Evolutionary conservation across 1,140 invertebrate genomes (phyloP).

Genomic region (Zaprionus taronus): DNA sequence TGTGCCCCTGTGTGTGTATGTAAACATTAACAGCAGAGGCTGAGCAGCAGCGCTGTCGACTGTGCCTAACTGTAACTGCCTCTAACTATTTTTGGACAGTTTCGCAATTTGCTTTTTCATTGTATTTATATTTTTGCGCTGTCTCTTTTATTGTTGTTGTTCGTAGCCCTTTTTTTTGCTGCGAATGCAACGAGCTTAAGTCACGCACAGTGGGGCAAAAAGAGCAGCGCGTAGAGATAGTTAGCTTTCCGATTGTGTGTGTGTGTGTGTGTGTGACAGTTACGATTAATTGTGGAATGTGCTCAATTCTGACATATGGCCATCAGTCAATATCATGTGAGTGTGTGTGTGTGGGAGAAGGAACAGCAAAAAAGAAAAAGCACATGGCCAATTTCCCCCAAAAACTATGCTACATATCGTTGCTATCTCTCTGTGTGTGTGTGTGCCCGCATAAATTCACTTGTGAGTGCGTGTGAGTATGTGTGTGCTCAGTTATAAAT

Average conservation of each 20-base stretch:
- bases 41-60: constrained; percentile 14
- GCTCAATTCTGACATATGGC: constrained; percentile 72
- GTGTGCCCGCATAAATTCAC: constrained; percentile 45
- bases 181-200: constrained; percentile 54
- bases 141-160: constrained; percentile 21
- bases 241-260: background rate
- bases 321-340: constrained; percentile 65
- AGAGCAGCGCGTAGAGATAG: constrained; percentile 6
- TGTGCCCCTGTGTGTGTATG: constrained; percentile 17
- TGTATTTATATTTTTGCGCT: constrained; percentile 26
- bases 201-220: constrained; percentile 48
- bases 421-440: constrained; percentile 21
- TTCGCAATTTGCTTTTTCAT: constrained; percentile 41
- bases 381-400: constrained; percentile 21
- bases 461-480: constrained; percentile 1
- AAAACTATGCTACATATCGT: constrained; percentile 58
- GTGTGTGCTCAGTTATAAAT: constrained; percentile 64
- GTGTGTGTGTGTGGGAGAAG: constrained; percentile 11
- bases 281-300: constrained; percentile 64
- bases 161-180: constrained; percentile 2
- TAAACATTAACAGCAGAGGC: constrained; percentile 34
- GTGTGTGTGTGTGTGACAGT: constrained; percentile 23
- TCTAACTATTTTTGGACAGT: constrained; percentile 52
- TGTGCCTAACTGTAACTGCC: constrained; percentile 16
- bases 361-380: constrained; percentile 40